Conservation (phyloP, 2,113 vertebrate species). For the Hyla sarda region DNA sequence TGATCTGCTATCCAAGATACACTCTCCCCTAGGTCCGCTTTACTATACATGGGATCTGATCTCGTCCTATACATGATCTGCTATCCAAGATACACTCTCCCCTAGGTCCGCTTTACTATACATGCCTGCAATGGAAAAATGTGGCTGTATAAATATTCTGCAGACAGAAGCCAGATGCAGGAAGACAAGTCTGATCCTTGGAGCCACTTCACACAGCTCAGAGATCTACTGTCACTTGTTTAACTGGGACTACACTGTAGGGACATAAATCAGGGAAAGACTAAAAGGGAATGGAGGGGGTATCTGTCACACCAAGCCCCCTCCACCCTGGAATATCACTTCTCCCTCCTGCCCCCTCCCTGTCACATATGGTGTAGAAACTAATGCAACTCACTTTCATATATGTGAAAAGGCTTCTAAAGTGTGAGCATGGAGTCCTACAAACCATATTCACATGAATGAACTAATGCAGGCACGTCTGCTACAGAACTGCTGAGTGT, state of each 20-base stretch:
- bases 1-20: not conserved
- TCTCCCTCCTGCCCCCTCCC: too few species aligned
- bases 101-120: not conserved
- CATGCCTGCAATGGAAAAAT: not conserved
- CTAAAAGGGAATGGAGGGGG: not conserved
- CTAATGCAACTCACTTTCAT: too few species aligned
- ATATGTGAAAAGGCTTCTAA: too few species aligned
- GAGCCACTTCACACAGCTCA: not conserved
- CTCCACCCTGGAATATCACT: not conserved
- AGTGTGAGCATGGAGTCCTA: too few species aligned
- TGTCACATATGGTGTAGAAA: too few species aligned
- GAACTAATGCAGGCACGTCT: too few species aligned
- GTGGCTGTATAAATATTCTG: not conserved
- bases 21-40: too few species aligned
- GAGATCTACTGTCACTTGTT: too few species aligned
- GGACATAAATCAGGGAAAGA: not conserved
- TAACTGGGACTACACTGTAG: not conserved
- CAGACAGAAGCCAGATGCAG: conserved; percentile 39
- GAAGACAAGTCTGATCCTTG: not conserved
- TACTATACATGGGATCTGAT: not conserved
- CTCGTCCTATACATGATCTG: not conserved
- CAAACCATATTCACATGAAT: too few species aligned
- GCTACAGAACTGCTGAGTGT: too few species aligned
- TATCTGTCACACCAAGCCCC: not conserved
- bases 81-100: not conserved